Conservation (phyloP, 2,113 vertebrate species). For the Eretmochelys imbricata region DNA sequence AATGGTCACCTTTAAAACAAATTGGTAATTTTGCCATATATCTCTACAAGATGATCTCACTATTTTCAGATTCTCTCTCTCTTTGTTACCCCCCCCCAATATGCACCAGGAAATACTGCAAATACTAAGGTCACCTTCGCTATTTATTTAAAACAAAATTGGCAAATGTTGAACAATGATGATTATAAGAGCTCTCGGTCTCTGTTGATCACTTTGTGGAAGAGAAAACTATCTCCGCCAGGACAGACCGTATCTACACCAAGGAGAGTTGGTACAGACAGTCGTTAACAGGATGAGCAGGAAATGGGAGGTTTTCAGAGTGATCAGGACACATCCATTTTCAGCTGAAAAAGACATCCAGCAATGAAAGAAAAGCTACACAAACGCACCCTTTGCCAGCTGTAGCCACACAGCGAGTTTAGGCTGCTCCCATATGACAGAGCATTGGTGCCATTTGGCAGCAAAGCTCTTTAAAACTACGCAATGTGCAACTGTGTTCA, state of each 20-base stretch:
- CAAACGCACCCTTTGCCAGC: neutral
- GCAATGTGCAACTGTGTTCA: conserved; percentile 40
- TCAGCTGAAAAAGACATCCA: neutral
- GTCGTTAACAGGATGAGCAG: neutral
- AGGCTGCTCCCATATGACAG: neutral
- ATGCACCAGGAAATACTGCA: neutral
- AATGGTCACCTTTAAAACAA: neutral
- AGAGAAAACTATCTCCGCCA: neutral
- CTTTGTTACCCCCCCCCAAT: neutral
- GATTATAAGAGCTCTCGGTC: neutral
- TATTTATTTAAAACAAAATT: neutral
- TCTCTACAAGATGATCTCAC: accelerated
- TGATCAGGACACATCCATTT: conserved; percentile 9
- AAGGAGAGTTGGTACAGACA: neutral
- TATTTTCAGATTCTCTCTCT: accelerated
- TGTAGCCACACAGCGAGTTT: neutral
- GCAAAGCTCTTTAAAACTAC: conserved; percentile 26
- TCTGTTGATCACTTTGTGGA: neutral
- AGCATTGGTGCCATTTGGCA: neutral
- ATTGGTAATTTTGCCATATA: neutral
- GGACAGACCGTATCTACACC: neutral
- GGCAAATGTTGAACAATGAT: neutral
- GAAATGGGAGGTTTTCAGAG: neutral
- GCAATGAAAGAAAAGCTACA: neutral
- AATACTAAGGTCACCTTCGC: neutral